A percentile compares a stretch with the other conserved stretches of the same genome.
Evolutionary conservation across 2,113 vertebrate species (phyloP).

Genomic region (Sphaerodactylus townsendi): DNA sequence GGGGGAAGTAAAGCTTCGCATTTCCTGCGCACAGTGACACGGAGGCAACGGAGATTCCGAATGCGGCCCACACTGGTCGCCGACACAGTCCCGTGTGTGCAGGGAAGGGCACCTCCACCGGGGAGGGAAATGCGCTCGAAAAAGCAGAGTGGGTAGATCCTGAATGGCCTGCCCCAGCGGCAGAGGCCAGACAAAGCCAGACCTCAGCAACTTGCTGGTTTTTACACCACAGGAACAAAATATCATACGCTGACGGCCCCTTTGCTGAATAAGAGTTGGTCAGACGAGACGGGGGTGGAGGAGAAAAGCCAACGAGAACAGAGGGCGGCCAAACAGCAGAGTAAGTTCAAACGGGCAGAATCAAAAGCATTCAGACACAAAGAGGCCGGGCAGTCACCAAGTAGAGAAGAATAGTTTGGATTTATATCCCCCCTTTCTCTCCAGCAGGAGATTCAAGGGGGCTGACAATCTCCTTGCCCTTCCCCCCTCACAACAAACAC

Average conservation of each 20-base stretch:
- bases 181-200: rapidly evolving
- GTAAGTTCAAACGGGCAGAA: not conserved
- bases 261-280: rapidly evolving
- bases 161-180: rapidly evolving
- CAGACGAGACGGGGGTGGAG: rapidly evolving
- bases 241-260: no score
- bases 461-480: no score
- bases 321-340: not conserved
- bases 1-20: not conserved
- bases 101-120: no score
- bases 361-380: no score
- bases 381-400: not conserved
- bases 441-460: no score
- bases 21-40: no score
- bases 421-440: no score
- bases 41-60: not conserved
- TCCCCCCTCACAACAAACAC: no score
- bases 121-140: not conserved
- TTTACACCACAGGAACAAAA: rapidly evolving
- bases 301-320: not conserved
- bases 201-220: rapidly evolving
- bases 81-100: not conserved
- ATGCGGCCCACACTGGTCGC: not conserved
- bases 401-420: no score
- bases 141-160: not conserved